These are phyloP conservation scores for Elephas maximus DNA, from an alignment of 2,113 vertebrate genomes.

Conservation along the genomic window DNA sequence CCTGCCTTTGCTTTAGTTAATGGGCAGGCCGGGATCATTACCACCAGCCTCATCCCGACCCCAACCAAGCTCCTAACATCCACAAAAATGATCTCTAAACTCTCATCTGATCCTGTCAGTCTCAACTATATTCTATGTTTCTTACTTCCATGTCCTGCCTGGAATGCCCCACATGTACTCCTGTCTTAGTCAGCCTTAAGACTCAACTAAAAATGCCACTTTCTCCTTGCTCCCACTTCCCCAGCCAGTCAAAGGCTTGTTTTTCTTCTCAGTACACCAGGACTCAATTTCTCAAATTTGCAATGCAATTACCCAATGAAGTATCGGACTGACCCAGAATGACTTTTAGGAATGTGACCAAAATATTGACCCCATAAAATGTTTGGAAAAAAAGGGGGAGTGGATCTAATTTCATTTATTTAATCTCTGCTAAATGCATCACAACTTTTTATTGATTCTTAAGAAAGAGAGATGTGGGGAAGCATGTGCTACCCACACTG, in stretches of 20 bases:
- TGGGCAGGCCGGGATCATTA: background rate
- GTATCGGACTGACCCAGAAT: slow-evolving; percentile 11
- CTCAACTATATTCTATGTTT: background rate
- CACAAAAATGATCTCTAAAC: background rate
- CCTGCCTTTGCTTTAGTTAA: background rate
- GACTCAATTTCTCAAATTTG: slow-evolving; percentile 29
- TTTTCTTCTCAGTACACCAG: background rate
- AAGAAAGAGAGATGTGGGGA: slow-evolving; percentile 62
- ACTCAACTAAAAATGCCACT: background rate
- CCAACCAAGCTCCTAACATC: background rate
- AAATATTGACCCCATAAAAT: slow-evolving; percentile 41
- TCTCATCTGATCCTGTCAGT: background rate
- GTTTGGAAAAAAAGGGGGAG: slow-evolving; percentile 65
- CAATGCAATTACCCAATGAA: background rate
- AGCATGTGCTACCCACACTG: slow-evolving; percentile 41
- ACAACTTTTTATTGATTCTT: slow-evolving; percentile 78
- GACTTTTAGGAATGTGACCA: slow-evolving; percentile 40
- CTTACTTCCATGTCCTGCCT: background rate
- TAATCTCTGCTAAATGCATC: slow-evolving; percentile 72
- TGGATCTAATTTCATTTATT: slow-evolving; percentile 66
- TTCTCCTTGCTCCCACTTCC: background rate
- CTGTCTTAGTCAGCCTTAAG: background rate
- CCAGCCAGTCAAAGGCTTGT: background rate
- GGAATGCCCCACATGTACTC: background rate
- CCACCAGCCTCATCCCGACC: background rate